Base-by-base conservation (phyloP, 2,888 invertebrate genomes). In the Scaptomyza caliginosa region DNA sequence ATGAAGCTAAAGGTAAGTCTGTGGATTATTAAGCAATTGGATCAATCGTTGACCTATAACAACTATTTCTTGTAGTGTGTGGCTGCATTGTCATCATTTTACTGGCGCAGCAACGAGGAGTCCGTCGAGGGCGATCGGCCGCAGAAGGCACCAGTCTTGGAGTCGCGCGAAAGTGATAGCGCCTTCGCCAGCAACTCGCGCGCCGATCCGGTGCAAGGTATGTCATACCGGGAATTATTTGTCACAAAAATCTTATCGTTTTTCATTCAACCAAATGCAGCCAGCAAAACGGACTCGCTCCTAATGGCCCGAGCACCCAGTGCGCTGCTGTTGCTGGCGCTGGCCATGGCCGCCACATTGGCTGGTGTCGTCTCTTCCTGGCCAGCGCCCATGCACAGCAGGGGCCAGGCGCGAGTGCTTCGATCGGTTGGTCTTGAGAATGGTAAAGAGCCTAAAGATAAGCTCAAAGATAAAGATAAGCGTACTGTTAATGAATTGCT, bases 101-200 rank as follows among this genome's bases (percentile, higher is more conserved):
- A 95, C 91, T 94, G 94, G 93, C 93, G 94, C 85, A 94, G 94
- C 90, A 95, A 95, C 91, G 95, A 95, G 91, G 94, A 95, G 90
- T 95, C 94, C 87, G 94, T 95, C 67, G 94, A 94, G 90, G 94
- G 94, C 49, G 95, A 95, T 86, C 91, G 93, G 67, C 93, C 94
- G 63, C 94, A 93, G 87, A 93, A 93, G 90, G 94, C 94, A 36
- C 94, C 95, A 36, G 94, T 93, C 39, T 91, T 95, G 86, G 95
- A 95, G 89, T 95, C 94, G 83, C 93, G 94, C 59, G 94, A 94
- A 89, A 94, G 94, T 45, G 94, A 94, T 88, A 94, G 94, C 57
- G 93, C 92, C 13, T 91, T 90, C 51, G 90, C 91, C 36, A 91
- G 91, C 67, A 91, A 92, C 64, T 94, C 94, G 63, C 92, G 94